Conservation (phyloP, 2,113 vertebrate species). For the Gallinago paraguaiae region DNA sequence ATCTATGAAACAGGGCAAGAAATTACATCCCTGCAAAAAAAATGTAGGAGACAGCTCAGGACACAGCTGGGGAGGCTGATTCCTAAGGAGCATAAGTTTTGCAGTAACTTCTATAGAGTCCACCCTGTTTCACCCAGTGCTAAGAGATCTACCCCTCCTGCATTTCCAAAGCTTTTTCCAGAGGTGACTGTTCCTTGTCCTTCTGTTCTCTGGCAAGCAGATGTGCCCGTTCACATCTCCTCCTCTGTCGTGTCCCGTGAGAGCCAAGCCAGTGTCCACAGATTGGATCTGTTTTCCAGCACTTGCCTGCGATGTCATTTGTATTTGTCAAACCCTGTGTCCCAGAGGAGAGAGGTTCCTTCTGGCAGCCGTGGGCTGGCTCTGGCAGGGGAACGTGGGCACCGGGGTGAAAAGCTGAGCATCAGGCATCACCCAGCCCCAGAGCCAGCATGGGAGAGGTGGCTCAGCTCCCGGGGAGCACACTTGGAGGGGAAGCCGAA, state of each 20-base stretch:
- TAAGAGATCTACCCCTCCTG: neutral
- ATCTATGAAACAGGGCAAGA: neutral
- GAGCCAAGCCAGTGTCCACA: neutral
- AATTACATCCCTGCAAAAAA: neutral
- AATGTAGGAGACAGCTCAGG: neutral
- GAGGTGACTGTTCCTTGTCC: neutral
- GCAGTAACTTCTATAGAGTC: neutral
- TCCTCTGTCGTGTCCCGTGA: neutral
- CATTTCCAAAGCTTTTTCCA: neutral
- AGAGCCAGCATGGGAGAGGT: neutral
- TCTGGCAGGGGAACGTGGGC: neutral
- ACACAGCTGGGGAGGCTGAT: neutral
- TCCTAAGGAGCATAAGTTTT: neutral
- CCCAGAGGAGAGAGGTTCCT: neutral
- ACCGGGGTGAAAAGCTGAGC: neutral
- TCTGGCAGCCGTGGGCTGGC: neutral
- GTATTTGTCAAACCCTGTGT: neutral
- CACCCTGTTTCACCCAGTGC: neutral
- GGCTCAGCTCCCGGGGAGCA: neutral
- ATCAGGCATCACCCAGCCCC: neutral
- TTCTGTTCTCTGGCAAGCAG: neutral
- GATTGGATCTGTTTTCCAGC: neutral
- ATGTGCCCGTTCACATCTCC: neutral
- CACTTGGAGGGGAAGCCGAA: neutral
- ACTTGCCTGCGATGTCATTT: neutral